Evolutionary conservation across 1,140 invertebrate genomes (phyloP), one percentile per base, ranked within the genome.

Genomic region (Papilio xuthus): DNA sequence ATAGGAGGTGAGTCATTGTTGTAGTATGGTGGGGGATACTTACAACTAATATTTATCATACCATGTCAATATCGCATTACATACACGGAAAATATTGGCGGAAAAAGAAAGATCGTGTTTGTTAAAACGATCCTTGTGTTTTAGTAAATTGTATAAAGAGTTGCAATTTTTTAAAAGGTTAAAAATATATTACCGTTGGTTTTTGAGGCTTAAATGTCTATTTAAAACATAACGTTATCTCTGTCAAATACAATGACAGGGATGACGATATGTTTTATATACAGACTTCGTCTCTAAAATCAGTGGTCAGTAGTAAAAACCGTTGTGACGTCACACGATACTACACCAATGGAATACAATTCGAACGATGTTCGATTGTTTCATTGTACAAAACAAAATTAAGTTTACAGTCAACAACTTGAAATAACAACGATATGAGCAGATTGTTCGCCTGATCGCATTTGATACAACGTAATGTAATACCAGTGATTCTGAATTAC

Each of bases 301-400:
- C n/a, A n/a, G n/a, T n/a, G n/a, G n/a, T n/a, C n/a, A 18, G 23
- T 6, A 50, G 13, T 63, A 20, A 56, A 20, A 13, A 28, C 28
- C 26, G 0, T 26, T 53, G 53, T 18, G 1, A 28, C 13, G 50
- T 26, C 12, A 32, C 28, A 56, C 18, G 28, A 47, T 75, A 75
- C 72, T 75, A 75, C 72, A 56, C 7, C 72, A 75, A 75, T 75
- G 72, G 12, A 15, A 75, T n/a, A 4, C 3, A 73, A 73, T 56
- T 15, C 47, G 32, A 75, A 75, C 44, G 53, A n/a, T 12, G 44
- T 75, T 75, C 26, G 26, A 20, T 53, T 53, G 28, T 53, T 32
- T 23, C 20, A 60, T 60, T 60, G 23, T 15, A 63, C 60, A 63
- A 63, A 63, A 63, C 26, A 63, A 63, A 63, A 28, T 28, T 63